Evolutionary conservation across 2,113 vertebrate species (phyloP).

Genomic region (Atherinomorus stipes): DNA sequence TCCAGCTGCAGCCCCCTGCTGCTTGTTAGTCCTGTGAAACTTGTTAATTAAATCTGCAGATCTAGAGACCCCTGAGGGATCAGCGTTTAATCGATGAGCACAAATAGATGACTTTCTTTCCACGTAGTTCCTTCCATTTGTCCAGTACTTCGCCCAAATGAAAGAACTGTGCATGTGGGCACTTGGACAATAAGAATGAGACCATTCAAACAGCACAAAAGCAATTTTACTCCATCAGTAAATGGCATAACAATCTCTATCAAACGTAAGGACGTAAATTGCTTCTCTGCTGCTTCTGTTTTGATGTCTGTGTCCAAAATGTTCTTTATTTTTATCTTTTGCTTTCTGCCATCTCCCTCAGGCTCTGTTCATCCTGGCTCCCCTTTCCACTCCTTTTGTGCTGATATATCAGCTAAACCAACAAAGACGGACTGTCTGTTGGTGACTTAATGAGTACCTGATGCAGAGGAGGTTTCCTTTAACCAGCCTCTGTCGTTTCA

Average conservation of each 20-base stretch:
- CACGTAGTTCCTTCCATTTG: conserved; percentile 28
- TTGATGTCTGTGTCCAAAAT: conserved; percentile 1
- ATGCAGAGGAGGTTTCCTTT: conserved; percentile 25
- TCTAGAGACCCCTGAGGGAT: conserved; percentile 64
- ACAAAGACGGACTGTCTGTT: not conserved
- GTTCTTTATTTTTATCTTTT: not conserved
- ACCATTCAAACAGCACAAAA: conserved; percentile 18
- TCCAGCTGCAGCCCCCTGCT: conserved; percentile 53
- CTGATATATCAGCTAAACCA: conserved; percentile 22
- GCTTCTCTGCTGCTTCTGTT: not conserved
- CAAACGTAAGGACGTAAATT: conserved; percentile 20
- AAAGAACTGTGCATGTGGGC: conserved; percentile 8
- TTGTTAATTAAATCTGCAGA: conserved; percentile 74
- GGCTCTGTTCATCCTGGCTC: not conserved
- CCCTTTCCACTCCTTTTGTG: not conserved
- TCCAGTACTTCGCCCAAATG: conserved; percentile 20
- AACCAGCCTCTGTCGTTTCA: conserved; percentile 28
- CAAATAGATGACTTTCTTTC: conserved; percentile 74
- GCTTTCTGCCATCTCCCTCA: not conserved
- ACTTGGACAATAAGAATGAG: conserved; percentile 35
- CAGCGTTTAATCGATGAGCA: conserved; percentile 71
- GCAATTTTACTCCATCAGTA: conserved; percentile 37
- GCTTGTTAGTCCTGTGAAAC: conserved; percentile 62
- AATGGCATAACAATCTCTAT: conserved; percentile 26
- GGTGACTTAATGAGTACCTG: conserved; percentile 30